Conservation (phyloP, 1,140 invertebrate species). For the Solenopsis fugax region DNA sequence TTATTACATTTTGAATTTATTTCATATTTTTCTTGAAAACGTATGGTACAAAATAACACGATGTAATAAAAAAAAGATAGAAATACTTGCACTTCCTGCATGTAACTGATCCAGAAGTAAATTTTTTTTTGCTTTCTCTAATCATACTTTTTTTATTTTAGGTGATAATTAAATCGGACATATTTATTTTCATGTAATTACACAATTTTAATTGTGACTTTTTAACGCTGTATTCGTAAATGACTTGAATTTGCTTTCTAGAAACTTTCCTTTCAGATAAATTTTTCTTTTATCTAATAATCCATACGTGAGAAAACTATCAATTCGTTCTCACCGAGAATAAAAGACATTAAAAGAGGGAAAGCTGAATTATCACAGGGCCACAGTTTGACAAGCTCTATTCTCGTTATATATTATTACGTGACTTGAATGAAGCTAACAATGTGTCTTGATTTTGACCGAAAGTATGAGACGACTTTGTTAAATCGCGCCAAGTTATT, state of each 20-base stretch:
- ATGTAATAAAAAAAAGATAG: not conserved
- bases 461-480: not conserved
- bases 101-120: not conserved
- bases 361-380: not conserved
- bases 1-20: not conserved
- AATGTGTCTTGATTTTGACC: not conserved
- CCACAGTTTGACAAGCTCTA: constrained; percentile 21
- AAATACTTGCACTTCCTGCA: not conserved
- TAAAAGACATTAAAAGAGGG: constrained; percentile 3
- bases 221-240: not conserved
- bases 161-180: not conserved
- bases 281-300: constrained; percentile 46
- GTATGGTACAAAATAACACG: not conserved
- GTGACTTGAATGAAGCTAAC: constrained; percentile 15
- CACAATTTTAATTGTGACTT: not conserved
- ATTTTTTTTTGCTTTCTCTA: not conserved
- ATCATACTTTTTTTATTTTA: not conserved
- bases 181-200: not conserved
- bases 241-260: not conserved
- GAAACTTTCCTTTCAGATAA: not conserved
- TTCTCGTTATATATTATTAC: constrained; percentile 52
- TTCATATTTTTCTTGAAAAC: not conserved
- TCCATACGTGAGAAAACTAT: constrained; percentile 29
- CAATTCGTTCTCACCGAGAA: constrained; percentile 5
- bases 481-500: not conserved